Evolutionary conservation across 2,888 invertebrate species (phyloP).

Genomic region (Mylabris sibirica): DNA sequence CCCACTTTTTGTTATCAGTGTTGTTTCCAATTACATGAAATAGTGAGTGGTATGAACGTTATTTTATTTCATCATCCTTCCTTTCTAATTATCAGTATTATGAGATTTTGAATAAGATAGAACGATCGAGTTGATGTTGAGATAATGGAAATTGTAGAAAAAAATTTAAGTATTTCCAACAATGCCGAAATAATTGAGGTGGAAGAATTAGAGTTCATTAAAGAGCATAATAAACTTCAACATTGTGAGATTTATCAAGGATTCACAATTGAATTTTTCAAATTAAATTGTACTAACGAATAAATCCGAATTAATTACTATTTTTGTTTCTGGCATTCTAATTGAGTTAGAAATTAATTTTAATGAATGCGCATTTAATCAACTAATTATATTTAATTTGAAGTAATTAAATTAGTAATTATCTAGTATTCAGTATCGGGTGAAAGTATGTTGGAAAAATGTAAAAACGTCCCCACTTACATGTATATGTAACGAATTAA

Average conservation of each 20-base stretch:
- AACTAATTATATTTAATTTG: background rate
- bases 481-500: too few species aligned
- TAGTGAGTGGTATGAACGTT: background rate
- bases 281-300: background rate
- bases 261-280: conserved; percentile 5
- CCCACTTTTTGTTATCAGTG: too few species aligned
- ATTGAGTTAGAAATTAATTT: background rate
- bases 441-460: background rate
- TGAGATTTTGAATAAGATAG: background rate
- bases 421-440: background rate
- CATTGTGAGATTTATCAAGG: background rate
- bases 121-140: background rate
- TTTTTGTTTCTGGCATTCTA: background rate
- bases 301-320: background rate
- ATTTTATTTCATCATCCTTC: too few species aligned
- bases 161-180: conserved; percentile 14
- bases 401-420: background rate
- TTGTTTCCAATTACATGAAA: conserved; percentile 47
- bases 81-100: background rate
- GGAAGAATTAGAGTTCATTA: background rate
- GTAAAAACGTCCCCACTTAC: too few species aligned
- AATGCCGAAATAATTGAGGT: background rate
- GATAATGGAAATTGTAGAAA: background rate
- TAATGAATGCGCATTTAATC: background rate
- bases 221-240: background rate